phyloP scores from a whole-genome alignment of 1,140 invertebrate genomes.

The Adelges cooleyi region DNA sequence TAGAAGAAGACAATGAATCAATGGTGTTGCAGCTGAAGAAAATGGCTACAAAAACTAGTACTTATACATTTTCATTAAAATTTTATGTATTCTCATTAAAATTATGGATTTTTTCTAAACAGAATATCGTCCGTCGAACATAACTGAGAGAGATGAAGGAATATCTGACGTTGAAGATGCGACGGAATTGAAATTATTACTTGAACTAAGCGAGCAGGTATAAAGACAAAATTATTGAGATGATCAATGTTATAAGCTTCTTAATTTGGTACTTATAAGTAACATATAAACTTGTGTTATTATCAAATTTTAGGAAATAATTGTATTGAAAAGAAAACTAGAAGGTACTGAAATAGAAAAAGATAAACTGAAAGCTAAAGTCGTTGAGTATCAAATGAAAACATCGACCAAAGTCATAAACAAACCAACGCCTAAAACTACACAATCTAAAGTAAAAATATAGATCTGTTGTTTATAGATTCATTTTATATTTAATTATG shows the following conservation, averaged over 20 bases:
- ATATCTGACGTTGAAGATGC: constrained; percentile 65
- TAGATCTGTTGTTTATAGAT: no score
- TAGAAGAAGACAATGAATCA: constrained; percentile 90
- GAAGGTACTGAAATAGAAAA: constrained; percentile 74
- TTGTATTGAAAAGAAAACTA: constrained; percentile 65
- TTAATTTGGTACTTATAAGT: no score
- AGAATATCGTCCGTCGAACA: constrained; percentile 45
- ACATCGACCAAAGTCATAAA: constrained; percentile 37
- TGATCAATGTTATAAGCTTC: no score
- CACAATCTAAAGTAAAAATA: neutral
- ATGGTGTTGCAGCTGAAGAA: constrained; percentile 84
- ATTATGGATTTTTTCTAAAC: neutral
- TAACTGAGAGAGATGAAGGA: constrained; percentile 57
- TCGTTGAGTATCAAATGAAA: constrained; percentile 64
- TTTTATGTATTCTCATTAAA: constrained; percentile 9
- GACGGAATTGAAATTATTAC: constrained; percentile 59
- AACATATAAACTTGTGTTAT: neutral
- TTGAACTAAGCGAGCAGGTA: constrained; percentile 75
- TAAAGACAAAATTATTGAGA: no score
- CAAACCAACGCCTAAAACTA: neutral
- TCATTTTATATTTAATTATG: no score
- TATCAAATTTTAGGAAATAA: constrained; percentile 51
- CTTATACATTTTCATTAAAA: constrained; percentile 42
- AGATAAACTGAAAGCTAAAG: constrained; percentile 58
- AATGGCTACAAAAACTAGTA: constrained; percentile 74